A percentile compares a stretch with the other conserved stretches of the same genome.
phyloP scores from a whole-genome alignment of 1,140 invertebrate genomes.

The Bombus haemorrhoidalis region DNA sequence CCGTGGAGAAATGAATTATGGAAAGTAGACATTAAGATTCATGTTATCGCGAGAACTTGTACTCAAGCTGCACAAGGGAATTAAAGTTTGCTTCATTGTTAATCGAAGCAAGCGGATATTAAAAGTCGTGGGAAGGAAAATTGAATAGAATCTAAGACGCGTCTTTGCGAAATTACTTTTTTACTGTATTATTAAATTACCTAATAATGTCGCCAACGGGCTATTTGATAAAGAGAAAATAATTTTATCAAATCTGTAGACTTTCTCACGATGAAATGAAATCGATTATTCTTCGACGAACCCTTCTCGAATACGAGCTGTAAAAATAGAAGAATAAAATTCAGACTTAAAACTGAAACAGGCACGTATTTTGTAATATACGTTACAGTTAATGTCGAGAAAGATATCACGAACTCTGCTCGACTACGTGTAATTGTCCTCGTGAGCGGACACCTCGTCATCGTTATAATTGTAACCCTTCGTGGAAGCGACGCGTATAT shows the following conservation, averaged over 20 bases:
- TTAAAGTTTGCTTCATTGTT: background rate
- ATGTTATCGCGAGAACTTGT: constrained; percentile 4
- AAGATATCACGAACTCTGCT: background rate
- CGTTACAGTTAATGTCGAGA: background rate
- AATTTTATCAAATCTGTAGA: background rate
- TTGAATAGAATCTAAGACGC: background rate
- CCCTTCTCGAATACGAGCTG: too few species aligned
- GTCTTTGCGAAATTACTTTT: background rate
- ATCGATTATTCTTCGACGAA: background rate
- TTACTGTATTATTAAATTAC: background rate
- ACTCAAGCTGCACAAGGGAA: background rate
- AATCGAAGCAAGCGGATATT: background rate
- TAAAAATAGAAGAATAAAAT: background rate
- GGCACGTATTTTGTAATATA: background rate
- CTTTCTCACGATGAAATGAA: background rate
- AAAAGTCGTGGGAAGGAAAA: background rate
- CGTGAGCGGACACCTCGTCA: constrained; percentile 2
- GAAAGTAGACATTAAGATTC: constrained; percentile 36
- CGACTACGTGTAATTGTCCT: background rate
- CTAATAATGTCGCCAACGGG: too few species aligned
- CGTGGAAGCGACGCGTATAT: background rate
- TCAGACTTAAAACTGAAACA: background rate
- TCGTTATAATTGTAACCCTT: constrained; percentile 32
- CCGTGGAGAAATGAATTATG: constrained; percentile 33
- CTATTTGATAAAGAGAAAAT: background rate